phyloP scores from a whole-genome alignment of 2,797 vertebrate species.

The Gymnocypris eckloni region DNA sequence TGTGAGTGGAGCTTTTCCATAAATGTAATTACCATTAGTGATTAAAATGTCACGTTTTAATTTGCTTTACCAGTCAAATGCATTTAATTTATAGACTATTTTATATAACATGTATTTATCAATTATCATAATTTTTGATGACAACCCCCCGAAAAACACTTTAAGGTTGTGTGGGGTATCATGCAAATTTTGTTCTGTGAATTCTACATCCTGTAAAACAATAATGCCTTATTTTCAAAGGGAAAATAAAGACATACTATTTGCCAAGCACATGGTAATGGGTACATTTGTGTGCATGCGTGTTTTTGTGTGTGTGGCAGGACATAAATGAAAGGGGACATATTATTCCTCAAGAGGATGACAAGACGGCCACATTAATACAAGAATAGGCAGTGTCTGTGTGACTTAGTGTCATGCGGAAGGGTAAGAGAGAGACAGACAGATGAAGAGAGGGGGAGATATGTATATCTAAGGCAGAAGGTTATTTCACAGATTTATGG shows the following conservation, averaged over 20 bases:
- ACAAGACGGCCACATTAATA: constrained; percentile 33
- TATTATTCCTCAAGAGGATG: constrained; percentile 22
- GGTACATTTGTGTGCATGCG: neutral
- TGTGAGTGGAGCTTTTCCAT: no score
- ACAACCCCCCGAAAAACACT: neutral
- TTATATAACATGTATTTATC: no score
- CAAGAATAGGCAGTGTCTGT: constrained; percentile 10
- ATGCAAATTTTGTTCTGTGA: neutral
- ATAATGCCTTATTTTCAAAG: neutral
- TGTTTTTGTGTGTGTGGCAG: neutral
- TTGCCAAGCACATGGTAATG: neutral
- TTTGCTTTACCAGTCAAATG: no score
- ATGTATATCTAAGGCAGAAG: neutral
- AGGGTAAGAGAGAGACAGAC: neutral
- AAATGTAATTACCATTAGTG: no score
- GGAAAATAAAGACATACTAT: neutral
- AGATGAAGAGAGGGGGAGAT: neutral
- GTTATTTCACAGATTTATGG: constrained; percentile 2
- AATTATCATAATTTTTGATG: no score
- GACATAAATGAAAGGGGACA: constrained; percentile 24
- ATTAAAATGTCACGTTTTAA: no score
- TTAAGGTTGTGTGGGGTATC: neutral
- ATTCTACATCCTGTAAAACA: neutral
- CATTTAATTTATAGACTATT: no score
- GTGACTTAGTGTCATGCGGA: constrained; percentile 5